Base-by-base conservation (phyloP, 30 jellyfish, hydroid and myxozoan genomes). In the Hydractinia symbiolongicarpus region DNA sequence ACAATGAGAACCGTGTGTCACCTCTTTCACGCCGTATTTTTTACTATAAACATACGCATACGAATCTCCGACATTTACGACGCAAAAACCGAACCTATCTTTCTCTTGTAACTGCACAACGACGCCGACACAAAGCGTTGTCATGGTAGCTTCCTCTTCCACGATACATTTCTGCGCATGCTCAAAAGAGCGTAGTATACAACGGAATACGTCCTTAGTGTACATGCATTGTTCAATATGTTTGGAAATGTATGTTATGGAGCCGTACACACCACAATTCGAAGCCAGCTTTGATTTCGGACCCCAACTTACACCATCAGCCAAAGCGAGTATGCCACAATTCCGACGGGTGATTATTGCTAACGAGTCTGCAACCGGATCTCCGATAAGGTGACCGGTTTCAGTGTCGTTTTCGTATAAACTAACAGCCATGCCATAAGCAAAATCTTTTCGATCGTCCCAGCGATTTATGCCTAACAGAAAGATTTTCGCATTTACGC, bases 261-360 rank as follows among this genome's bases (percentile, higher is more conserved):
- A 83, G 64, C 97, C 95, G 85, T 90, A 85, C 6, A 90, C 94
- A 4, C 90, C 94, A 52, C 87, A 76, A 17, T 89, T 84, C 30
- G 97, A 88, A 0, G 97, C 90, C 49, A 90, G 86, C 79, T 75
- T 81, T 30, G 97, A 90, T 60, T 88, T 77, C 51, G 81, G 85
- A 30, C 97, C 97, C 97, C 97, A 90, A 84, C 95, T 90, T 6
- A 90, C 97, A 54, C 97, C 97, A 55, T 90, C 97, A 13, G 97
- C 97, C 13, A 90, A 88, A 44, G 87, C 83, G 7, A 90, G 81
- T 14, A 90, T 85, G 19, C 84, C 55, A 73, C 81, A 84, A 55
- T 85, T 90, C 5, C 87, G 86, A 40, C 93, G 79, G 40, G 94
- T 86, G 9, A 90, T 84, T 16, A 90, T 67, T 7, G 95, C 94